These are phyloP conservation scores for Anthoscopus minutus DNA, from an alignment of 2,113 vertebrate genomes.

Conservation along the genomic window DNA sequence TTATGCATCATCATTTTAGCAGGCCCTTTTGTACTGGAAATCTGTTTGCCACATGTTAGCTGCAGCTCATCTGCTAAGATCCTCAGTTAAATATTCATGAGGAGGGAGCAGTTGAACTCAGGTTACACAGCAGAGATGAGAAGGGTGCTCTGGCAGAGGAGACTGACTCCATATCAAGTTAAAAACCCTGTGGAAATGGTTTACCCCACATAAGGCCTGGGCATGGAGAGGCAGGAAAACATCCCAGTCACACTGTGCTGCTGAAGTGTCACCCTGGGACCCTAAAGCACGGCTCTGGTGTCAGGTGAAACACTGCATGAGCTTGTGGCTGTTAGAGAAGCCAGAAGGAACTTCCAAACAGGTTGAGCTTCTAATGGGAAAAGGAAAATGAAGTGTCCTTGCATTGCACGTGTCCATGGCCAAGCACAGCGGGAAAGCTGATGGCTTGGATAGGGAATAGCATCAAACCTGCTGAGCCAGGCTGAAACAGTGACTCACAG, in stretches of 20 bases:
- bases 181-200: neutral
- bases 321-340: neutral
- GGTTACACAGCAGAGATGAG: slow-evolving; percentile 47
- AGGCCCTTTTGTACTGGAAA: slow-evolving; percentile 50
- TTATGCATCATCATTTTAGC: neutral
- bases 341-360: neutral
- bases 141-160: neutral
- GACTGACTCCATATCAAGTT: neutral
- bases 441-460: accelerated
- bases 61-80: slow-evolving; percentile 19
- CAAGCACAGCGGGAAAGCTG: accelerated
- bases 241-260: neutral
- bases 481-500: accelerated
- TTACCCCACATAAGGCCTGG: neutral
- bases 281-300: neutral
- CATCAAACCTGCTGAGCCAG: neutral
- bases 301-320: neutral
- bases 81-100: slow-evolving; percentile 69
- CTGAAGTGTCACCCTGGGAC: neutral
- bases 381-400: neutral
- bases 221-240: neutral
- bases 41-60: slow-evolving; percentile 68
- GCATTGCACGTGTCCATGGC: accelerated
- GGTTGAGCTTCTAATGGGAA: neutral
- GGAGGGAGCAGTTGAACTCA: slow-evolving; percentile 18